Evolutionary conservation across 2,797 vertebrate species (phyloP), one percentile per base, ranked within the genome.

Genomic region (Halcyon leucocephala): DNA sequence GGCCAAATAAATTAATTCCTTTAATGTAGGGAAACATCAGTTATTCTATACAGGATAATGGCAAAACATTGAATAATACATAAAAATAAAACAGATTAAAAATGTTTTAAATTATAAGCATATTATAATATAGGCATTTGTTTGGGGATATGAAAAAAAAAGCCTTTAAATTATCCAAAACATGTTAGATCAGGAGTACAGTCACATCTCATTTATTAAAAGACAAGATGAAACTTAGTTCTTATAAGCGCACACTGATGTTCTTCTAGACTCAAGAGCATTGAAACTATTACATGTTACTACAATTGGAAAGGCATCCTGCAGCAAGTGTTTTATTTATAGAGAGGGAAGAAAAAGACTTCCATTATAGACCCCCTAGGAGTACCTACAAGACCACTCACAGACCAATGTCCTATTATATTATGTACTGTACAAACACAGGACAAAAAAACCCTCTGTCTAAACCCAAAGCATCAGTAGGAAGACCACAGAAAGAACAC

Each of bases 241-340:
- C n/a, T 73, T 46, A 44, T 10, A 55, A 89, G 41, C 39, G 48
- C 51, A 64, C 39, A 28, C 13, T 33, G 42, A 39, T 84, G 71
- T 84, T 64, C 70, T 69, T 84, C 49, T 39, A 65, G 39, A 24
- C 3, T 74, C 65, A 74, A 67, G 93, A 92, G 10, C 4, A 3
- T 8, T 14, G 29, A 77, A 33, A 10, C 0, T 0, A 51, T 14
- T 46, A 48, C 19, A 37, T 5, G 22, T 12, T 48, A 26, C 31
- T 52, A 48, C 35, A 71, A 70, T 10, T 52, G 24, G 37, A 89
- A 86, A 78, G 16, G 31, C 7, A 44, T 44, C 35, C 52, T 8
- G 5, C 10, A 31, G 6, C 7, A 14, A 17, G 33, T 37, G 17
- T 44, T 88, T 88, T 65, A 60, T 67, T 89, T 74, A 46, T 13